Conservation (phyloP, 2,888 invertebrate genomes). For the Diaprepes abbreviatus region DNA sequence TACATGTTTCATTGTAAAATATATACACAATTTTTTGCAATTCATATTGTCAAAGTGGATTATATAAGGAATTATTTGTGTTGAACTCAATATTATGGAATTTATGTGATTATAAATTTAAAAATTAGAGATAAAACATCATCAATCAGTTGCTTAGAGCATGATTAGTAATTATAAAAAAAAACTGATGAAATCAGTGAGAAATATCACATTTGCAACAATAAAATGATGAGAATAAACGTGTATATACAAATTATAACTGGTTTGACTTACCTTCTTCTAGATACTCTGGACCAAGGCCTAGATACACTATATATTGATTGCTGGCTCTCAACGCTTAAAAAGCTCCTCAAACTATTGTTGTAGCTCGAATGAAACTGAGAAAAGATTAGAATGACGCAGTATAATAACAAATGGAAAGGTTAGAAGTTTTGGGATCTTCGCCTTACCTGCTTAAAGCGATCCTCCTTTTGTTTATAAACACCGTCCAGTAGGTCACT, state of each 20-base stretch:
- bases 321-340: slow-evolving; percentile 73
- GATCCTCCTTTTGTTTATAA: slow-evolving; percentile 59
- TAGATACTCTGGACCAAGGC: slow-evolving; percentile 77
- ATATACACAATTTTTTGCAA: not conserved
- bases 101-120: slow-evolving; percentile 1
- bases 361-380: slow-evolving; percentile 67
- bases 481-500: slow-evolving; percentile 58
- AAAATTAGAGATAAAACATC: slow-evolving; percentile 9
- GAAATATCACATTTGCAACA: slow-evolving; percentile 13
- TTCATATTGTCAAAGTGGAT: not conserved
- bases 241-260: not conserved
- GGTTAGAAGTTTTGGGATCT: slow-evolving; percentile 47
- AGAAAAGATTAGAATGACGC: slow-evolving; percentile 60
- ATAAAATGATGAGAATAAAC: slow-evolving; percentile 9
- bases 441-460: slow-evolving; percentile 61
- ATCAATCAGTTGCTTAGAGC: not conserved
- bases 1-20: not conserved
- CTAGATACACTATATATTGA: slow-evolving; percentile 74
- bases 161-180: not conserved
- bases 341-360: slow-evolving; percentile 73
- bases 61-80: slow-evolving; percentile 6
- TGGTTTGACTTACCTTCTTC: slow-evolving; percentile 72
- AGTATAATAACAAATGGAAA: slow-evolving; percentile 61
- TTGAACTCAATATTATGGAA: not conserved
- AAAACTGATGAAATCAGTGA: slow-evolving; percentile 3